These are phyloP conservation scores for Etheostoma perlongum DNA, from an alignment of 2,797 vertebrate species.

Conservation along the genomic window DNA sequence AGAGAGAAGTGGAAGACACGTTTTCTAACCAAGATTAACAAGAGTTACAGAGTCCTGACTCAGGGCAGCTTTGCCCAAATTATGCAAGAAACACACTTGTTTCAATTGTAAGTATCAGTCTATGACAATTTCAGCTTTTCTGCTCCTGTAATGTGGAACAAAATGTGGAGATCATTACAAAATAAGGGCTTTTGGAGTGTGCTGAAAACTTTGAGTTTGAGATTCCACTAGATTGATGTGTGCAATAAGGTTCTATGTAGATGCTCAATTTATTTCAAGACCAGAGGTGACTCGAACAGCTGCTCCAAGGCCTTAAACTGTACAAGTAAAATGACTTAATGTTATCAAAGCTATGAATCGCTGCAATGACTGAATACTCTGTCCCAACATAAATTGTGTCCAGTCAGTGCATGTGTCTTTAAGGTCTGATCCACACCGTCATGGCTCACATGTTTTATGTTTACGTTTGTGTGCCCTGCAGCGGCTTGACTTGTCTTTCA, in stretches of 20 bases:
- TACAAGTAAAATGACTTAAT: constrained; percentile 53
- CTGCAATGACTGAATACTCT: constrained; percentile 39
- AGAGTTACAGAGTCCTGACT: constrained; percentile 31
- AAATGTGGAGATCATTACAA: constrained; percentile 12
- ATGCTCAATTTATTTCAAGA: constrained; percentile 41
- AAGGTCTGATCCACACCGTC: constrained; percentile 17
- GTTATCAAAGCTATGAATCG: constrained; percentile 34
- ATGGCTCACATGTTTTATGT: constrained; percentile 51
- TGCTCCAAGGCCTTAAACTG: constrained; percentile 41
- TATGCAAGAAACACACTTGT: constrained; percentile 31
- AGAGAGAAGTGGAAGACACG: constrained; percentile 52
- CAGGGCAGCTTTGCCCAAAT: constrained; percentile 19
- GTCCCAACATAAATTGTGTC: constrained; percentile 1
- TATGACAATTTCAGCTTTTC: constrained; percentile 12
- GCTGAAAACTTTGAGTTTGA: not conserved
- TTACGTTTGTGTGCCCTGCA: constrained; percentile 34
- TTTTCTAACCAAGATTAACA: constrained; percentile 52
- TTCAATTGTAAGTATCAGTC: constrained; percentile 6
- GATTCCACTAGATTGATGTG: constrained; percentile 23
- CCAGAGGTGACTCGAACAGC: constrained; percentile 34
- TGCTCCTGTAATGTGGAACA: constrained; percentile 19
- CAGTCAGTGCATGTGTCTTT: constrained; percentile 21
- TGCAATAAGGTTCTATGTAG: constrained; percentile 14
- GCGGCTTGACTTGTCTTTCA: constrained; percentile 23
- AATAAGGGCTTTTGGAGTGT: constrained; percentile 18